phyloP scores from a whole-genome alignment of 2,113 vertebrate species.

The Indicator maculatus region DNA sequence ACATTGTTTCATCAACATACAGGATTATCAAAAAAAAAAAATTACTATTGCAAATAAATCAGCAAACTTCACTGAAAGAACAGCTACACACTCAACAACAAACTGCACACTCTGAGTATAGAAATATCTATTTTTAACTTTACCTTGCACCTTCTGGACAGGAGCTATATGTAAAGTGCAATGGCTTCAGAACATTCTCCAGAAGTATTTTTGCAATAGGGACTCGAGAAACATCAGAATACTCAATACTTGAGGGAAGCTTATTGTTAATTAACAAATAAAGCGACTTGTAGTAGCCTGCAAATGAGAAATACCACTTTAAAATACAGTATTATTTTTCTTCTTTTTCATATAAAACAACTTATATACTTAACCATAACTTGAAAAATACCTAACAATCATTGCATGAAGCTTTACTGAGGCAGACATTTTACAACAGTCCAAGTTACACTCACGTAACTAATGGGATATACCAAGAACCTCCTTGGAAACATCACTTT shows the following conservation, averaged over 20 bases:
- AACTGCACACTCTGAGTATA: background rate
- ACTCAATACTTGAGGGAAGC: constrained; percentile 94
- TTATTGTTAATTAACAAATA: constrained; percentile 94
- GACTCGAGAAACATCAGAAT: constrained; percentile 88
- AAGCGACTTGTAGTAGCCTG: constrained; percentile 94
- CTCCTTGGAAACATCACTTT: background rate
- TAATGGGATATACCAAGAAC: background rate
- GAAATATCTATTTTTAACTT: background rate
- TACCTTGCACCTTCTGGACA: constrained; percentile 92
- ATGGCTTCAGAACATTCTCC: constrained; percentile 94
- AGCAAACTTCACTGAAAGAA: background rate
- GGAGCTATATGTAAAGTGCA: constrained; percentile 98
- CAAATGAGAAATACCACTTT: background rate
- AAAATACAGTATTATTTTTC: background rate
- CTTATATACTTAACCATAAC: background rate
- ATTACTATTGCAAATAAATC: background rate
- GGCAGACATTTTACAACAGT: background rate
- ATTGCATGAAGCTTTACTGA: background rate
- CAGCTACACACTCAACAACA: background rate
- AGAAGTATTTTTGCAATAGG: constrained; percentile 93
- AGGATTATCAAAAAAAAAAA: background rate
- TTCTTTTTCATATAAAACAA: background rate
- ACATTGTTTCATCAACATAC: background rate
- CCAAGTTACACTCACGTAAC: background rate
- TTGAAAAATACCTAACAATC: background rate